Evolutionary conservation across 2,113 vertebrate genomes (phyloP).

Genomic region (Coracopsis vasa): DNA sequence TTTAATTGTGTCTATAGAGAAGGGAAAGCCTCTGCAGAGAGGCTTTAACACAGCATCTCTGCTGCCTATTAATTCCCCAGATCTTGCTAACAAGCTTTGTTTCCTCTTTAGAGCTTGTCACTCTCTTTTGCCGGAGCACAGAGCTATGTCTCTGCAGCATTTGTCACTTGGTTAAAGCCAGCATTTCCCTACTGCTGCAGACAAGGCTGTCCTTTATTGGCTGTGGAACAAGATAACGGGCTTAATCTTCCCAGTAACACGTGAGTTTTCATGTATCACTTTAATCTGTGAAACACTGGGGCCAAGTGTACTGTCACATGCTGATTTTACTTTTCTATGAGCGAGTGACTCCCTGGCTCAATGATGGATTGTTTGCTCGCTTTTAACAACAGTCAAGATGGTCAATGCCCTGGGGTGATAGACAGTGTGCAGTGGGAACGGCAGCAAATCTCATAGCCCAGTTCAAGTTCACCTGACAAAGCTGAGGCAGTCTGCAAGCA

Average conservation of each 20-base stretch:
- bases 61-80: neutral
- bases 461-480: slow-evolving; percentile 85
- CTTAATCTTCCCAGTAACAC: slow-evolving; percentile 77
- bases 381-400: slow-evolving; percentile 78
- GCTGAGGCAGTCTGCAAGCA: slow-evolving; percentile 71
- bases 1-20: neutral
- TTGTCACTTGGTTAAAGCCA: slow-evolving; percentile 38
- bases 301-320: slow-evolving; percentile 74
- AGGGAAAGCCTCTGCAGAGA: neutral
- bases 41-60: slow-evolving; percentile 26
- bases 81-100: slow-evolving; percentile 46
- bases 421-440: slow-evolving; percentile 71
- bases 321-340: slow-evolving; percentile 76
- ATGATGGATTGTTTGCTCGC: slow-evolving; percentile 77
- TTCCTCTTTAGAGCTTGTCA: neutral
- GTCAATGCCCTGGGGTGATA: slow-evolving; percentile 78
- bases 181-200: neutral
- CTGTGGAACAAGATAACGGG: slow-evolving; percentile 64
- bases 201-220: slow-evolving; percentile 67
- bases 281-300: slow-evolving; percentile 73
- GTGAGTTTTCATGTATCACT: slow-evolving; percentile 76
- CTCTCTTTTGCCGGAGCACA: neutral
- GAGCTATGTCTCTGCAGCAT: neutral
- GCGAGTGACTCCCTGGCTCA: slow-evolving; percentile 68
- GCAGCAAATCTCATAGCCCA: slow-evolving; percentile 69